Percentiles rank a stretch among this genome's conserved stretches.
Conservation (phyloP, 2,888 invertebrate species). For the Epirrita christyi region DNA sequence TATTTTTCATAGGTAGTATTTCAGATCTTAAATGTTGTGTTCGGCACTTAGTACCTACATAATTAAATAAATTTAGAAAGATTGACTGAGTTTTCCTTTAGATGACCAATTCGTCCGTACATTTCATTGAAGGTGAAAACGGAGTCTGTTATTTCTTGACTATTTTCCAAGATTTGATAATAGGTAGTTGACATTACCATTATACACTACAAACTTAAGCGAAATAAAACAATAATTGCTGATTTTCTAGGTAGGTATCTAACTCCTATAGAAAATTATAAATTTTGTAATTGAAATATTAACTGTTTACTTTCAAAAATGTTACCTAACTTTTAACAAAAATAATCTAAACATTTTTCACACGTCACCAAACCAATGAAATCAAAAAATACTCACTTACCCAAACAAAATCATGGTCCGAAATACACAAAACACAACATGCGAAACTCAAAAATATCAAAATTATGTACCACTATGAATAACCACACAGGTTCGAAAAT, state of each 20-base stretch:
- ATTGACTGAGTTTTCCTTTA: conserved; percentile 2
- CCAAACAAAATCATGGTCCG: conserved; percentile 72
- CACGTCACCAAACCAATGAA: conserved; percentile 46
- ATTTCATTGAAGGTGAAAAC: conserved; percentile 25
- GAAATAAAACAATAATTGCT: too few relatives aligned
- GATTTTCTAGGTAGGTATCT: background rate
- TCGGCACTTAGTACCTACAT: too few relatives aligned
- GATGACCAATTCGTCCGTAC: conserved; percentile 11
- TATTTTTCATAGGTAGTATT: too few relatives aligned
- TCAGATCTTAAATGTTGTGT: too few relatives aligned
- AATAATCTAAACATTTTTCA: conserved; percentile 29
- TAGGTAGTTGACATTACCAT: conserved; percentile 22
- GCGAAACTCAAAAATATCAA: conserved; percentile 23
- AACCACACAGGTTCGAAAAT: conserved; percentile 23
- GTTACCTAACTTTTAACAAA: conserved; percentile 23
- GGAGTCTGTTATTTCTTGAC: conserved; percentile 29
- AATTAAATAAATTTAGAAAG: conserved; percentile 7
- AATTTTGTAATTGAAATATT: too few relatives aligned
- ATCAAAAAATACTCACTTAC: conserved; percentile 66
- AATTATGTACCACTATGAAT: conserved; percentile 28
- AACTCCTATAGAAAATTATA: background rate
- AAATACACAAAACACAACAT: conserved; percentile 45
- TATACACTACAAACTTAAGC: background rate
- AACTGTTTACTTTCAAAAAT: background rate
- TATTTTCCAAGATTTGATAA: conserved; percentile 29